Percentiles rank a stretch among this genome's conserved stretches.
These are phyloP conservation scores for Tribolium freemani DNA, from an alignment of 2,888 invertebrate species.

Conservation along the genomic window DNA sequence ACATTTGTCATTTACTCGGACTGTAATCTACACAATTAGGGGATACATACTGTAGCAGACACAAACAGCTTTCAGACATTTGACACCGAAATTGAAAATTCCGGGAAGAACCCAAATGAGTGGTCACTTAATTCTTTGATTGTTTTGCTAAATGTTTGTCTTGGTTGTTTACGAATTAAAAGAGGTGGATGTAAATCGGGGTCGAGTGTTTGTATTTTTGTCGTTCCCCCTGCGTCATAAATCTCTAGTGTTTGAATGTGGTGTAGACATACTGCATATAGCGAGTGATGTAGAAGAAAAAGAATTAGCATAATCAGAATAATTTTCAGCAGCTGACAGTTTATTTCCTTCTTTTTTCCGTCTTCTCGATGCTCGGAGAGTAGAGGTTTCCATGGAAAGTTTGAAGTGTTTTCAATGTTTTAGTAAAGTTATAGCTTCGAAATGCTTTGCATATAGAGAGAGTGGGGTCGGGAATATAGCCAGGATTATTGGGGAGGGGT, in stretches of 20 bases:
- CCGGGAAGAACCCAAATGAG: too few relatives aligned
- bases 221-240: slow-evolving; percentile 51
- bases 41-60: background rate
- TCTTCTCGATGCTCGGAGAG: slow-evolving; percentile 50
- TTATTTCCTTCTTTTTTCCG: slow-evolving; percentile 72
- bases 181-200: background rate
- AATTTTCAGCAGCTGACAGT: slow-evolving; percentile 76
- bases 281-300: slow-evolving; percentile 67
- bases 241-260: slow-evolving; percentile 60
- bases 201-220: slow-evolving; percentile 19
- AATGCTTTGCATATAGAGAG: slow-evolving; percentile 69
- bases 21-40: background rate
- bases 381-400: slow-evolving; percentile 58
- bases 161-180: background rate
- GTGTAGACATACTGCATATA: slow-evolving; percentile 63
- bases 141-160: too few relatives aligned
- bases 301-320: slow-evolving; percentile 76
- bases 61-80: background rate
- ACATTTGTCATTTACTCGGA: slow-evolving; percentile 5
- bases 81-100: background rate
- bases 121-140: too few relatives aligned
- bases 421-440: slow-evolving; percentile 67
- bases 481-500: slow-evolving; percentile 56
- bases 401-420: slow-evolving; percentile 68
- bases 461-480: slow-evolving; percentile 49